Evolutionary conservation across 1,140 invertebrate genomes (phyloP).

Genomic region (Muscidifurax raptorellus): DNA sequence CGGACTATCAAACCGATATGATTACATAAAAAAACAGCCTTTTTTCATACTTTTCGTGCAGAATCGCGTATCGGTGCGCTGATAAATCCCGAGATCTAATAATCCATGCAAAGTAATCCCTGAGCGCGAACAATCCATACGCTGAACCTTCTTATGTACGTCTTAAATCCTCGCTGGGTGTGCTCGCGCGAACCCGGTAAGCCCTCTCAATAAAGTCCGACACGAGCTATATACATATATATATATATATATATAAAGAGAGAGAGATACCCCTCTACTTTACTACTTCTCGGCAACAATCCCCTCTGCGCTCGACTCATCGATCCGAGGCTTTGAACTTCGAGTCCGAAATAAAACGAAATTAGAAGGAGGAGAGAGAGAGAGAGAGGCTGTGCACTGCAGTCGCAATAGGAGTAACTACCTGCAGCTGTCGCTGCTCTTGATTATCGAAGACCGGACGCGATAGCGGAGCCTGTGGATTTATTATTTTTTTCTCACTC

Average conservation of each 20-base stretch:
- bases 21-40: not conserved
- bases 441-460: not conserved
- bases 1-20: not conserved
- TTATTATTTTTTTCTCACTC: not conserved
- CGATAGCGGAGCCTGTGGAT: not conserved
- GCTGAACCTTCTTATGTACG: not conserved
- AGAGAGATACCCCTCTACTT: too few species aligned
- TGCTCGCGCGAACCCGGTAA: not conserved
- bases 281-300: not conserved
- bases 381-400: not conserved
- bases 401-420: not conserved
- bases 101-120: slow-evolving; percentile 13
- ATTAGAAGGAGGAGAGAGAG: not conserved
- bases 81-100: not conserved
- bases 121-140: not conserved
- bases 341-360: slow-evolving; percentile 7
- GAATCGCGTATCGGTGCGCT: not conserved
- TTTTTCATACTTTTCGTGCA: not conserved
- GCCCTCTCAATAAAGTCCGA: not conserved
- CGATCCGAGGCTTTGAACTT: not conserved
- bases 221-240: not conserved
- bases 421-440: not conserved
- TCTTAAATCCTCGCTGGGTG: slow-evolving; percentile 3
- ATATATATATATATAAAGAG: too few species aligned
- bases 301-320: not conserved